Base-by-base conservation (phyloP, 2,888 invertebrate species). In the Amiota minor region DNA sequence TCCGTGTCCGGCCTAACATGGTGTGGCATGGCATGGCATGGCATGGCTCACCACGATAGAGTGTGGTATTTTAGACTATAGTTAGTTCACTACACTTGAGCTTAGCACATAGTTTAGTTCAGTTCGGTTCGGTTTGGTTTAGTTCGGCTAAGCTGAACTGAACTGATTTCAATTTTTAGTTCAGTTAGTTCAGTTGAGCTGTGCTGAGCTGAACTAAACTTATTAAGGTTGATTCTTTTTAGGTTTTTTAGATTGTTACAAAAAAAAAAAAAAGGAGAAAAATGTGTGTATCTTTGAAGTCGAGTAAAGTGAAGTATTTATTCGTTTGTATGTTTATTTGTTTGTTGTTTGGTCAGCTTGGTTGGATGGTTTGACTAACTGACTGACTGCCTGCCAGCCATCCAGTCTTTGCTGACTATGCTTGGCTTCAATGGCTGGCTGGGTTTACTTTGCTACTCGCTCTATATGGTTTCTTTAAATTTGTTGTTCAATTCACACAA, bases 1-100 rank as follows among this genome's bases (percentile, higher is more conserved):
- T 50, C 35, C 45, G 79, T 84, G 84, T 83, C 84, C 84, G 84
- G 83, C 78, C 35, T 35, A 35, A 35, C 35, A 53, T 53, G 53
- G 53, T 35, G 35, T 53, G 16, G 53, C 53, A 50, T 20, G 20
- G 55, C 55, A 56, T 9, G n/a, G 14, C 55, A 12, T n/a, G n/a
- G 23, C 23, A 35, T 35, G 35, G 35, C 35, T 35, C 35, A 35
- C 35, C 35, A 35, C 6, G 35, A 6, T 35, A 35, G 2, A 35
- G 35, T 35, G 35, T 35, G 35, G 35, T 8, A 35, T 35, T 35
- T 35, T 35, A 35, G 35, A 6, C 35, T 35, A 35, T 35, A 8
- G 0, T 35, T 4, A 35, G 35, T 35, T 35, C 35, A 35, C 35
- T 35, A 35, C 35, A 35, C 35, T 35, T 35, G 35, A 35, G 35